Base-by-base conservation (phyloP, 2,797 vertebrate genomes). In the Hybognathus amarus region DNA sequence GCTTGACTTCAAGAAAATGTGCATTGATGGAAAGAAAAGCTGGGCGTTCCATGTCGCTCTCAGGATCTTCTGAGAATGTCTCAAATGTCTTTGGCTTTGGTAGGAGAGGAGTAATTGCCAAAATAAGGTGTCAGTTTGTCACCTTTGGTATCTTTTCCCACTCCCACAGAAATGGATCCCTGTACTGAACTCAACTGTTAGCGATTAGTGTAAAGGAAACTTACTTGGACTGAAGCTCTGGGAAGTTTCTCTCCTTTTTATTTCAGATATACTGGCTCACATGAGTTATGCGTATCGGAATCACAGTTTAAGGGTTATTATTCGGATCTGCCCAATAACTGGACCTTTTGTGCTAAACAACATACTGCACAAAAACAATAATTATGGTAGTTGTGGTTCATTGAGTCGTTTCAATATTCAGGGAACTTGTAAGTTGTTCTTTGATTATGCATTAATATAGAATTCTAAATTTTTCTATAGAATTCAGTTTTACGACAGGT, bases 111-210 rank as follows among this genome's bases (percentile, higher is more conserved):
- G 91, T 93, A 92, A 93, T 93, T 91, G 91, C 92, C 90, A 10
- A 69, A 42, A 89, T 90, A 88, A 74, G 85, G 77, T 90, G 91
- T 91, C 89, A 87, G 91, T 90, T 90, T 94, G 91, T 91, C 89
- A 92, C 91, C 90, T 90, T 91, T 90, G 89, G 90, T 93, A 92
- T 93, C 90, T 92, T 90, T 87, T 88, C 90, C 89, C 89, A 90
- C 90, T 93, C 90, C 90, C 93, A 94, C 92, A 92, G 91, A 93
- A 93, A 92, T 90, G 87, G 92, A 94, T 93, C 89, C 89, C 70
- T 89, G 88, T 87, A 87, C 87, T 86, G 90, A 89, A 91, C 87
- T 86, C 90, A 89, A 91, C 91, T 92, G 91, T 94, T 93, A 88
- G 90, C 90, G 70, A 27, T 47, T 87, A 85, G 85, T 78, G 92